These are phyloP conservation scores for Zaprionus obscuricornis DNA, from an alignment of 2,888 invertebrate species.

Conservation along the genomic window DNA sequence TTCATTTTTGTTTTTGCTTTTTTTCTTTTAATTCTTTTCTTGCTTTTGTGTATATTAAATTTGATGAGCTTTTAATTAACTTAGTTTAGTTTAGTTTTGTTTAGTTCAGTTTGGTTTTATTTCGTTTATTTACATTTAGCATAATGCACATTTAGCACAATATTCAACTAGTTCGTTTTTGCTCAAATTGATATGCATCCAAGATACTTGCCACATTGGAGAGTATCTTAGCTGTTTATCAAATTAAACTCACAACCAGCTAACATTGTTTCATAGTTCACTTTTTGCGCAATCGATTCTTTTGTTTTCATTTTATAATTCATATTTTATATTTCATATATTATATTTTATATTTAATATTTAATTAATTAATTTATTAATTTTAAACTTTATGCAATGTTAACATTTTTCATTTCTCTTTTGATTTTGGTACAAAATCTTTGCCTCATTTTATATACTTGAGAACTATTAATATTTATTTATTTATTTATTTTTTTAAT, in stretches of 20 bases:
- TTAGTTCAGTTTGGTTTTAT: slow-evolving; percentile 7
- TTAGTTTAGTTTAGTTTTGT: slow-evolving; percentile 38
- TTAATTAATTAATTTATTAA: slow-evolving; percentile 24
- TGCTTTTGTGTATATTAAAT: slow-evolving; percentile 44
- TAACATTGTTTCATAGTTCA: slow-evolving; percentile 61
- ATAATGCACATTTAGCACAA: slow-evolving; percentile 80
- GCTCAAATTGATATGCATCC: slow-evolving; percentile 54
- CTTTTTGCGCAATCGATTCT: slow-evolving; percentile 49
- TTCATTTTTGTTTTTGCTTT: slow-evolving; percentile 37
- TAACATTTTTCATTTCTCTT: slow-evolving; percentile 64
- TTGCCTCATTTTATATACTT: too few relatives aligned
- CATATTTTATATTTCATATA: slow-evolving; percentile 8
- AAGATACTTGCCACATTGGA: slow-evolving; percentile 38
- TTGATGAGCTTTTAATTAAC: slow-evolving; percentile 56
- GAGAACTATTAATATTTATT: slow-evolving; percentile 31
- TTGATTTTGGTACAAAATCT: slow-evolving; percentile 78
- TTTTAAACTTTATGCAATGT: slow-evolving; percentile 66
- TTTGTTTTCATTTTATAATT: slow-evolving; percentile 15
- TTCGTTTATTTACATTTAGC: slow-evolving; percentile 74
- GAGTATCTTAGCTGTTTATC: slow-evolving; percentile 53
- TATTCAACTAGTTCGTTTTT: slow-evolving; percentile 65
- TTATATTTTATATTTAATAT: slow-evolving; percentile 17
- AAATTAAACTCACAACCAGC: slow-evolving; percentile 67
- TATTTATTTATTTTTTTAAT: slow-evolving; percentile 33
- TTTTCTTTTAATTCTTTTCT: slow-evolving; percentile 19